Evolutionary conservation across 1,140 invertebrate genomes (phyloP).

Genomic region (Cyphomyrmex costatus): DNA sequence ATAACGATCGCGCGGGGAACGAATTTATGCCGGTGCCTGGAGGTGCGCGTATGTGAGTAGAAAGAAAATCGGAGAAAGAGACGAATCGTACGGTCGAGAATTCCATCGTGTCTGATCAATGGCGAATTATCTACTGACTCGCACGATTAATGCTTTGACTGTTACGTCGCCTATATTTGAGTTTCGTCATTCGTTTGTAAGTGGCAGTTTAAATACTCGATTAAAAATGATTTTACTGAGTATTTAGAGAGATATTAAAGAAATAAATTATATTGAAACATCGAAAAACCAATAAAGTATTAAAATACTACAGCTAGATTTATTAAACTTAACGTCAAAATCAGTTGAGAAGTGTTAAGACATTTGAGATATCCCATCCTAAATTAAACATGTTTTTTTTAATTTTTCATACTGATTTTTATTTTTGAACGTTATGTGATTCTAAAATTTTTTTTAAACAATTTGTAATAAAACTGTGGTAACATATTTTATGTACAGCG

Average conservation of each 20-base stretch:
- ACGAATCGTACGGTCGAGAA: constrained; percentile 37
- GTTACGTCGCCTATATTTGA: no score
- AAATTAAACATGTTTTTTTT: neutral
- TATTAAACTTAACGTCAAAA: no score
- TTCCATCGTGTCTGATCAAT: neutral
- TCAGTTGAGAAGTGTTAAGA: no score
- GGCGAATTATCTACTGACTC: neutral
- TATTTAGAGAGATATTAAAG: no score
- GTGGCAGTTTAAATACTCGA: no score
- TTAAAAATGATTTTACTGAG: no score
- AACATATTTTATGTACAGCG: neutral
- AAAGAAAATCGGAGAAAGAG: constrained; percentile 51
- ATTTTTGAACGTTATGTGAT: neutral
- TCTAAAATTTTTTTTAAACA: neutral
- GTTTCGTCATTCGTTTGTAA: no score
- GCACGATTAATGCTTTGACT: no score
- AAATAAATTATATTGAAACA: no score
- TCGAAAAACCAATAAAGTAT: no score
- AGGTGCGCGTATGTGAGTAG: constrained; percentile 54
- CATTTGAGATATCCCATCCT: neutral
- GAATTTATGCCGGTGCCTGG: constrained; percentile 63
- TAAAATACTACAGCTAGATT: no score
- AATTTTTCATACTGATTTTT: neutral
- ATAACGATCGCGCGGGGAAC: constrained; percentile 64
- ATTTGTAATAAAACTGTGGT: neutral